Conservation (phyloP, 92 coral and sea anemone genomes). For the Phenganax marumi region DNA sequence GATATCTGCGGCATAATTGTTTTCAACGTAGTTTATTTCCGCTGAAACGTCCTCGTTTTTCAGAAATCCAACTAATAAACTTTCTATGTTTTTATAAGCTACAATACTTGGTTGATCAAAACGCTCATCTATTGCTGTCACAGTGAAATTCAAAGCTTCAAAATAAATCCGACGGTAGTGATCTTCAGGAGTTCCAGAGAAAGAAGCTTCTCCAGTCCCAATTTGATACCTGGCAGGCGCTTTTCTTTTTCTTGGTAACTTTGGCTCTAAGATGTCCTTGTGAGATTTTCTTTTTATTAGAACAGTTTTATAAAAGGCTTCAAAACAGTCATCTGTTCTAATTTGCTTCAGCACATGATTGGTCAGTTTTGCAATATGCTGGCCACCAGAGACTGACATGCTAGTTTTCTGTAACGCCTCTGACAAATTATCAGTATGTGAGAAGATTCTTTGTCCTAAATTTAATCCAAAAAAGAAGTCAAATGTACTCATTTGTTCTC, state of each 20-base stretch:
- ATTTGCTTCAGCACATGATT: conserved; percentile 51
- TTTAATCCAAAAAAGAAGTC: conserved; percentile 51
- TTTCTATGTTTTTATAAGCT: conserved; percentile 58
- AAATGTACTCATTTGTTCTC: conserved; percentile 63
- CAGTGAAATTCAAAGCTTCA: conserved; percentile 62
- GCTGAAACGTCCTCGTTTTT: conserved; percentile 58
- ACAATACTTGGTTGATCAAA: conserved; percentile 65
- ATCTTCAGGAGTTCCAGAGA: conserved; percentile 62
- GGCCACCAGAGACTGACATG: conserved; percentile 60
- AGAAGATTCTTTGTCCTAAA: conserved; percentile 49
- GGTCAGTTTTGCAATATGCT: conserved; percentile 54
- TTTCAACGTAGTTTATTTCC: conserved; percentile 52
- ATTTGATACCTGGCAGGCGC: conserved; percentile 58
- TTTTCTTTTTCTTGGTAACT: conserved; percentile 60
- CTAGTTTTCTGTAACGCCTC: conserved; percentile 56
- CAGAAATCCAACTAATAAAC: conserved; percentile 50
- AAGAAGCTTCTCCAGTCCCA: conserved; percentile 59
- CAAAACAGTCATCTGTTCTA: conserved; percentile 50
- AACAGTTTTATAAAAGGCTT: conserved; percentile 49
- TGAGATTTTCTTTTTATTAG: conserved; percentile 47
- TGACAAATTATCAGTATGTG: conserved; percentile 67
- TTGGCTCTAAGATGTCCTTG: conserved; percentile 59
- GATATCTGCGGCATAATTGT: conserved; percentile 57
- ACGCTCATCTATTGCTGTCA: conserved; percentile 65
- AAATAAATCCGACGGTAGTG: conserved; percentile 61